Evolutionary conservation across 2,797 vertebrate genomes (phyloP), one percentile per base, ranked within the genome.

Genomic region (Clarias fuscus): DNA sequence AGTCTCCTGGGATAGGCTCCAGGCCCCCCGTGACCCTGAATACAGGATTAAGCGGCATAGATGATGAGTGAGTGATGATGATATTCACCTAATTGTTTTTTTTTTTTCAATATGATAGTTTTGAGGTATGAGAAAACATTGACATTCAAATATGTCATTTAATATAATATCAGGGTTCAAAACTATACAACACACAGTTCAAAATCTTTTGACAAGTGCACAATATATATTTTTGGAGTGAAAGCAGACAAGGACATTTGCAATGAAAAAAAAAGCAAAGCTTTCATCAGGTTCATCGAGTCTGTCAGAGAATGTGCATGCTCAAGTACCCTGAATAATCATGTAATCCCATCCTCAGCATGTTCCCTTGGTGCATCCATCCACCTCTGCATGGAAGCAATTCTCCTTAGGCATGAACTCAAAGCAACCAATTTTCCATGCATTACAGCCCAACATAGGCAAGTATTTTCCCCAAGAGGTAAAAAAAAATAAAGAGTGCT

Each of bases 371-470:
- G 62, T 82, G 40, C 40, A 82, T 82, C 64, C 40, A 82, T 68
- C 40, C n/a, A 82, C 80, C 64, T 82, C 80, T 68, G 62, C 64
- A 68, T 82, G 64, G 22, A 82, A 67, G 64, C 40, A 68, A 82
- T 68, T 53, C n/a, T 53, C 43, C 64, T 67, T 68, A 82, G n/a
- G 64, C 64, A 82, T 82, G 43, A 56, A 82, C 64, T 82, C 64
- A 68, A 67, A 82, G 62, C n/a, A 82, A 7, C 64, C 64, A 82
- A 82, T 82, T 82, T 82, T 67, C 64, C 64, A 82, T 82, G 80
- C 64, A 68, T 68, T 68, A 82, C 43, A 68, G 62, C 62, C 40
- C 48, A 67, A 48, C 40, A 33, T 17, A 43, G 80, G n/a, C 68
- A 82, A 82, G 64, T 27, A 20, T 43, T 14, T 82, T 68, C 27